Evolutionary conservation across 1,140 invertebrate genomes (phyloP).

Genomic region (Mercenaria mercenaria): DNA sequence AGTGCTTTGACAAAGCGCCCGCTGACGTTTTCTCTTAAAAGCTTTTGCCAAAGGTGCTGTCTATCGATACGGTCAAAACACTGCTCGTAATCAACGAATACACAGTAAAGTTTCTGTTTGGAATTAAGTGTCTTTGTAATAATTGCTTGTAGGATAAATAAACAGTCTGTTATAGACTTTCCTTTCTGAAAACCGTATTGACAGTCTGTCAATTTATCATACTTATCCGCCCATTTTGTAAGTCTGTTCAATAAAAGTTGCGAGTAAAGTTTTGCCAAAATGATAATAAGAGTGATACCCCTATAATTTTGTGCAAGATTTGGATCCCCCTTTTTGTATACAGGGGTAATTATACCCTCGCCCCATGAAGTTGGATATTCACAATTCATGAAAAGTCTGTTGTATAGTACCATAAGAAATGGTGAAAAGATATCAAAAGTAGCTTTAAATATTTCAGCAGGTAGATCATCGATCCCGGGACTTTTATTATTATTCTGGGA

Average conservation of each 20-base stretch:
- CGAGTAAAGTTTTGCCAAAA: not conserved
- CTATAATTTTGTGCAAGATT: not conserved
- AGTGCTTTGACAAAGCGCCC: no score
- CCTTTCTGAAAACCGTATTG: conserved; percentile 7
- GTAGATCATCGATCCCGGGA: no score
- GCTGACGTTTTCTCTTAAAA: no score
- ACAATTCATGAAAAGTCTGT: not conserved
- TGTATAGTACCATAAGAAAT: not conserved
- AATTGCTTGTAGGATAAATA: no score
- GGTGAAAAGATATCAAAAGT: not conserved
- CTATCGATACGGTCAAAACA: no score
- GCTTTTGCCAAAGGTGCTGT: no score
- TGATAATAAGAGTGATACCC: not conserved
- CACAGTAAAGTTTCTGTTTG: no score
- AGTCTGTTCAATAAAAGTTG: not conserved
- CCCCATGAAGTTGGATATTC: not conserved
- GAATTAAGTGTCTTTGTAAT: no score
- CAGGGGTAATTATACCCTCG: not conserved
- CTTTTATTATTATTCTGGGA: conserved; percentile 8
- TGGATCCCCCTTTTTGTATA: no score
- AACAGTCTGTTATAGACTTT: not conserved
- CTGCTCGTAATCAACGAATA: not conserved
- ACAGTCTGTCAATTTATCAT: not conserved
- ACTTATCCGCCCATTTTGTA: not conserved
- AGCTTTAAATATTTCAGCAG: no score